Evolutionary conservation across 2,888 invertebrate species (phyloP), one percentile per base, ranked within the genome.

Genomic region (Diarsia rubi): DNA sequence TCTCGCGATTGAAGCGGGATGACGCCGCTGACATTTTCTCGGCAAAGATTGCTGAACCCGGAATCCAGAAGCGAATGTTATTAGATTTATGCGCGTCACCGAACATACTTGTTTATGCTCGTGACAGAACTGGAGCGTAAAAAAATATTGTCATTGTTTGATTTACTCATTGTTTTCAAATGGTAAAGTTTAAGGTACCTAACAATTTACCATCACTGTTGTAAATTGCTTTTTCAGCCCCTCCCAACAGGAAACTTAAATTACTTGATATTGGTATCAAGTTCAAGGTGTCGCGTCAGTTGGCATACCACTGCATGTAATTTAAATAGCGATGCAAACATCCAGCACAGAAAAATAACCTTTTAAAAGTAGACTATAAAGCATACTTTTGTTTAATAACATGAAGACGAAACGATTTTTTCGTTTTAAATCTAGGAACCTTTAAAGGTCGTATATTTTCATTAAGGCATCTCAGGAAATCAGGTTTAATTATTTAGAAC

Each of bases 1-100:
- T 88, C 89, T 88, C 80, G 89, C 91, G 91, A 92, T 92, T 92
- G 89, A 89, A 88, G 83, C 89, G 81, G 89, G 90, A 91, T 91
- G 90, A 92, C 91, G 91, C 84, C 83, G 90, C 89, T 95, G 95
- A 95, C 95, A 96, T 96, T 96, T 95, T 87, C 91, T 88, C 79
- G 80, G 88, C 86, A 90, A 91, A 91, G 89, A 92, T 88, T 89
- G 84, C 92, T 94, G 94, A 95, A 95, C 95, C 95, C 95, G 95
- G 95, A 95, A 94, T 94, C 90, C 91, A 88, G 85, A 90, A 86
- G 85, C 88, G 89, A 91, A 91, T 89, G 78, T 66, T 78, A 67
- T 71, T 63, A 81, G 86, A 86, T 84, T 87, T 82, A 81, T 77
- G 82, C 70, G 70, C 72, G 85, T 87, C 84, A 84, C 75, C 82